Base-by-base conservation (phyloP, 2,113 vertebrate genomes). In the Megaptera novaeangliae region DNA sequence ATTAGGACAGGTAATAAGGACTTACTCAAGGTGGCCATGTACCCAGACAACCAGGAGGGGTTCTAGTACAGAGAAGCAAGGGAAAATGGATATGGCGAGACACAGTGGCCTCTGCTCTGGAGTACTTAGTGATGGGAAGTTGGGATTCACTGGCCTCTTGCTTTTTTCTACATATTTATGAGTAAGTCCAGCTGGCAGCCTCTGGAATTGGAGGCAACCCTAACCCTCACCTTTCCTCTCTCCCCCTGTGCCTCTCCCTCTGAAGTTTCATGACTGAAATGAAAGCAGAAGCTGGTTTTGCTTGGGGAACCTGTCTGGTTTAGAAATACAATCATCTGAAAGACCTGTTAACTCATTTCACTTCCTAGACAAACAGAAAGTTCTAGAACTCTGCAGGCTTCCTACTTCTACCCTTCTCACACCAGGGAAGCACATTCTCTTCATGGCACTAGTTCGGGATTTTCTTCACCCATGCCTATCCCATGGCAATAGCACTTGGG, bases 61-160 rank as follows among this genome's bases (percentile, higher is more conserved):
- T 20, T 68, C 75, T 9, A 6, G 39, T 2, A 1, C 10, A 0
- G 21, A 52, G 52, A 41, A 75, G 34, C 46, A 6, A 72, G 29
- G 6, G 39, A 21, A 11, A 49, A 1, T 2, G 20, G 59, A 0
- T 3, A 1, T 0, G 27, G 27, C 6, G 34, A 41, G 34, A 85
- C 66, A 25, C 44, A 52, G 8, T 8, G 13, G 2, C 8, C 39
- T 80, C 29, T n/a, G 34, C 55, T 64, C 0, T 4, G 7, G 25
- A 20, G n/a, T 8, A 10, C n/a, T 49, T 17, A 83, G 68, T n/a
- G 57, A 59, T 0, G 0, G 10, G 27, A 17, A 39, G 1, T 6
- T 8, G 21, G 12, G 17, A 13, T 2, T 23, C n/a, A 8, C 25
- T 20, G 25, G 21, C 36, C 41, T 41, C 49, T 88, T 9, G 7